Percentiles rank a stretch among this genome's conserved stretches.
phyloP scores from a whole-genome alignment of 2,888 invertebrate genomes.

The Andrena bicolor region DNA sequence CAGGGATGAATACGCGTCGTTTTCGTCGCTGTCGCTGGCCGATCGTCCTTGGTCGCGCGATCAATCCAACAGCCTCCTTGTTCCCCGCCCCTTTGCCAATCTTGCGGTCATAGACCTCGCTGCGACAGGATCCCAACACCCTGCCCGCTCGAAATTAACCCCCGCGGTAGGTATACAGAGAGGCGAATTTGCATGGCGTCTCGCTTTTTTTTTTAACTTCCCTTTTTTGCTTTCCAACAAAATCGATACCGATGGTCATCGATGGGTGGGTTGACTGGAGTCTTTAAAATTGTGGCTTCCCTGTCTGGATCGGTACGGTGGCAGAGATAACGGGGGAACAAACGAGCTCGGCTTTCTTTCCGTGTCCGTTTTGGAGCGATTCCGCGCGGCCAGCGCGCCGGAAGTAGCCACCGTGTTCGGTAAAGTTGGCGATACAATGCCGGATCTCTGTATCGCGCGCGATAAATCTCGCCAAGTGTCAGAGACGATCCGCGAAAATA shows the following conservation, averaged over 20 bases:
- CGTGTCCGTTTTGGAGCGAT: background rate
- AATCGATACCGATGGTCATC: constrained; percentile 5
- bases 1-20: constrained; percentile 49
- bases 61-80: constrained; percentile 43
- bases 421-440: background rate
- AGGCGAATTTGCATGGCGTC: constrained; percentile 44
- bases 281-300: background rate
- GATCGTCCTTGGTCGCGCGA: constrained; percentile 54
- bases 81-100: constrained; percentile 22
- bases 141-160: constrained; percentile 37
- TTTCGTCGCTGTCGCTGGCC: constrained; percentile 41
- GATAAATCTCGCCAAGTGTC: constrained; percentile 23
- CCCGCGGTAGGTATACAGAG: constrained; percentile 20
- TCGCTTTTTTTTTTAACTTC: constrained; percentile 1
- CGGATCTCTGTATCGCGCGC: background rate
- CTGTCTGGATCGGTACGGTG: background rate
- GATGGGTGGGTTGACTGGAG: background rate
- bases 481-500: constrained; percentile 18
- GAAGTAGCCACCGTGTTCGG: background rate
- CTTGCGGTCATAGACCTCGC: constrained; percentile 37
- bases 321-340: background rate
- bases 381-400: background rate
- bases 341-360: background rate
- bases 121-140: constrained; percentile 25
- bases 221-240: background rate